Base-by-base conservation (phyloP, 2,113 vertebrate genomes). In the Chamaetylas fuelleborni region DNA sequence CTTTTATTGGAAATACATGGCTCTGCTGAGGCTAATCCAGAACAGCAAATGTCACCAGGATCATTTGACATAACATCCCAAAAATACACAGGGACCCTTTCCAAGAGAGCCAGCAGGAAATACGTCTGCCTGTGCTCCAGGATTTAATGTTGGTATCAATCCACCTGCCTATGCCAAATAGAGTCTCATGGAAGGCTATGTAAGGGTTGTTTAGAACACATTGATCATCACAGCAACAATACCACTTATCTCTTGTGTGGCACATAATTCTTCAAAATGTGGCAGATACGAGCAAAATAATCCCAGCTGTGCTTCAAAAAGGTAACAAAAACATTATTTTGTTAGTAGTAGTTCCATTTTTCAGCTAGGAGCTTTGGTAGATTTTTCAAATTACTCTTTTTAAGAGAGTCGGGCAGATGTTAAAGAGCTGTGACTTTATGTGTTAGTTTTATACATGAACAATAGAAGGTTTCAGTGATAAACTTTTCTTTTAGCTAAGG, bases 51-150 rank as follows among this genome's bases (percentile, higher is more conserved):
- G 95, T 95, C 96, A 95, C 69, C 0, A 19, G 48, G 94, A 97
- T 97, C 94, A 0, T 81, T 78, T 97, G 92, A 96, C 95, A 73
- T 71, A 74, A 74, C 62, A 34, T 92, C 83, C 96, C 96, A 60
- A 97, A 97, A 96, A 97, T 97, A 97, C 33, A 60, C 93, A 62
- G 81, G 95, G 90, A 83, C 15, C 50, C 53, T 81, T 89, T 95
- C 91, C 92, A 90, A 83, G 81, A 66, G 47, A 73, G 71, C 54
- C 60, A 28, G 45, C 38, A 86, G 91, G 93, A 96, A 96, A 42
- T 91, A 3, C 5, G 1, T 50, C 42, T 82, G 83, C 50, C 64
- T 1, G 2, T 72, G 76, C 78, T 61, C 64, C 31, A 8, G 9
- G 70, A 36, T 73, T 76, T 29, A 67, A 33, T 28, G 40, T 40